A percentile compares a stretch with the other conserved stretches of the same genome.
These are phyloP conservation scores for Aphyosemion australe DNA, from an alignment of 2,113 vertebrate genomes.

Conservation along the genomic window DNA sequence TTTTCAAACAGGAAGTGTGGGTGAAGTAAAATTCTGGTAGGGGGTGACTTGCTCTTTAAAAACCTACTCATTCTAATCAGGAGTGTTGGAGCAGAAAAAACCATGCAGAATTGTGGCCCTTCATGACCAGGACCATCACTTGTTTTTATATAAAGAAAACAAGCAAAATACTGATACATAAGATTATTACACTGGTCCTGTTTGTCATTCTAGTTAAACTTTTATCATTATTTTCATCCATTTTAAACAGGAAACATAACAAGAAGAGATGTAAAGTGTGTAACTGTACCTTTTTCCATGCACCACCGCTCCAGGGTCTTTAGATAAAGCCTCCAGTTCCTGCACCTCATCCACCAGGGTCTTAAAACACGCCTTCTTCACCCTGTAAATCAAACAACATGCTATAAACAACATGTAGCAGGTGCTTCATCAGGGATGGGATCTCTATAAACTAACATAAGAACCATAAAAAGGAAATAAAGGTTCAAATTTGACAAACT, in stretches of 20 bases:
- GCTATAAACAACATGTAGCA: neutral
- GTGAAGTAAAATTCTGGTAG: no score
- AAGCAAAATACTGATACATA: no score
- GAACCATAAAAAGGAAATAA: neutral
- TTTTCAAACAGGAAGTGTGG: no score
- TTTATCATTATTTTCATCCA: neutral
- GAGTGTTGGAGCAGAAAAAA: no score
- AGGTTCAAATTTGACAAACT: conserved; percentile 5
- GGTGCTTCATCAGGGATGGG: neutral
- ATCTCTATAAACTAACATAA: neutral
- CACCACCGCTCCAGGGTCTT: conserved; percentile 94
- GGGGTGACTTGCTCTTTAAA: no score
- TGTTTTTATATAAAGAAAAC: no score
- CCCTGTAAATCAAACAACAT: conserved; percentile 69
- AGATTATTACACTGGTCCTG: no score
- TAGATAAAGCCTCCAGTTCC: conserved; percentile 93
- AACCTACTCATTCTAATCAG: no score
- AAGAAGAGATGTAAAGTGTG: neutral
- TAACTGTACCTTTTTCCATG: conserved; percentile 91
- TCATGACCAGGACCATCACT: no score
- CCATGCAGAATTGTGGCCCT: no score
- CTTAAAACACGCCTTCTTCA: conserved; percentile 93
- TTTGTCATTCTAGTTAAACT: no score
- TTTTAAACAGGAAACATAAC: neutral
- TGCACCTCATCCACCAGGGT: conserved; percentile 98